A percentile compares a stretch with the other conserved stretches of the same genome.
Conservation (phyloP, 2,113 vertebrate species). For the Ageneiosus marmoratus region DNA sequence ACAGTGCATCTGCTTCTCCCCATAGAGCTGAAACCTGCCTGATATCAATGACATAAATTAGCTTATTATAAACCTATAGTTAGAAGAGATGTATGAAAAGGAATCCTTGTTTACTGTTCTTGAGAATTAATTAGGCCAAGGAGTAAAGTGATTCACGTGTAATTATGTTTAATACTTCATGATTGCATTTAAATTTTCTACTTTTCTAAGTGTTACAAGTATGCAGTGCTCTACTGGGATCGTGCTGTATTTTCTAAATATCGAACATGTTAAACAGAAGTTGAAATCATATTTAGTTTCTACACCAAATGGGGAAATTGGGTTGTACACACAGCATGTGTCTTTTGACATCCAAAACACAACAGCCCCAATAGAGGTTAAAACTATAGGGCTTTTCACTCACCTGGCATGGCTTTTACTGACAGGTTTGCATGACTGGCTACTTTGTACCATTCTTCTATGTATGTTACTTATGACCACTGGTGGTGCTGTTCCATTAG, state of each 20-base stretch:
- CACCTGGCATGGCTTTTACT: background rate
- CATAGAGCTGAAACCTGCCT: background rate
- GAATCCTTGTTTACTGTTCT: background rate
- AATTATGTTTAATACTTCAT: background rate
- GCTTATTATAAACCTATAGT: background rate
- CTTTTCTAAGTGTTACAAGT: no score
- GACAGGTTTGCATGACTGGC: background rate
- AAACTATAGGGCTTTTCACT: background rate
- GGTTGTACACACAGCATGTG: no score
- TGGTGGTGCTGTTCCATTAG: background rate
- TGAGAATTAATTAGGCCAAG: background rate
- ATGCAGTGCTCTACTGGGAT: no score
- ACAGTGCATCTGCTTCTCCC: background rate
- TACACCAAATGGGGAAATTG: background rate
- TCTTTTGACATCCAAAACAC: background rate
- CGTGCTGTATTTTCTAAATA: no score
- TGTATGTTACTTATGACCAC: background rate
- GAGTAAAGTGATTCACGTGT: background rate
- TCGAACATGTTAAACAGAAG: no score
- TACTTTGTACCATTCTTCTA: background rate
- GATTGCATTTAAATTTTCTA: background rate
- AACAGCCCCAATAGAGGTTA: background rate
- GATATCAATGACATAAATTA: background rate
- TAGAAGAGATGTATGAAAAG: background rate
- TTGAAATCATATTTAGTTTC: no score